Evolutionary conservation across 2,888 invertebrate genomes (phyloP).

Genomic region (Agrochola macilenta): DNA sequence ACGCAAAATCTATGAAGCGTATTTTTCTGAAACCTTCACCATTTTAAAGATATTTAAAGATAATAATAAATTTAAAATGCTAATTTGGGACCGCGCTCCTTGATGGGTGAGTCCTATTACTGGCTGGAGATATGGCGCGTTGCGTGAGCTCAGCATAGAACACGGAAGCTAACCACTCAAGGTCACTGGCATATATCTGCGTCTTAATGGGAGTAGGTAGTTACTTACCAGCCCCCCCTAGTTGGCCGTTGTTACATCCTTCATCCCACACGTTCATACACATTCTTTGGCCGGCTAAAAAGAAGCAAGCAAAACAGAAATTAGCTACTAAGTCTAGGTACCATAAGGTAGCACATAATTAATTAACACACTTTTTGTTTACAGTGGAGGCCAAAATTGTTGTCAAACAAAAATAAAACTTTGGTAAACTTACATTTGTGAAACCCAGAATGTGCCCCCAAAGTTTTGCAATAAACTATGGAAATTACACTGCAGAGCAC

Average conservation of each 20-base stretch:
- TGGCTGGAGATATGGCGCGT: too few species aligned
- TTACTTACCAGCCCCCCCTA: constrained; percentile 83
- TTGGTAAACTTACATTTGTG: constrained; percentile 57
- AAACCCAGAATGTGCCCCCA: constrained; percentile 65
- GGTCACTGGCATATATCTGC: too few species aligned
- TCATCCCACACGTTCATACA: constrained; percentile 88
- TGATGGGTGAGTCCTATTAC: too few species aligned
- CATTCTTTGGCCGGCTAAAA: constrained; percentile 61
- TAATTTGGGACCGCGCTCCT: too few species aligned
- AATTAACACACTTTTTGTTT: background rate
- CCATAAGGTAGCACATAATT: background rate
- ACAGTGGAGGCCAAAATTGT: constrained; percentile 12
- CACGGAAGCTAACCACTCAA: too few species aligned
- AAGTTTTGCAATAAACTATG: constrained; percentile 75
- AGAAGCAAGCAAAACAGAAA: background rate
- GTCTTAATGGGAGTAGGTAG: background rate
- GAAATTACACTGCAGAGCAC: constrained; percentile 73
- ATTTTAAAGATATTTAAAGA: too few species aligned
- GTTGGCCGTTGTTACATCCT: constrained; percentile 87
- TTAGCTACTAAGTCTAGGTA: background rate
- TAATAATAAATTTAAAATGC: too few species aligned
- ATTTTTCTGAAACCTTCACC: too few species aligned
- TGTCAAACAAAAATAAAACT: constrained; percentile 33
- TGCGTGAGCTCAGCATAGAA: too few species aligned
- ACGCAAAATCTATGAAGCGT: too few species aligned